phyloP scores from a whole-genome alignment of 2,113 vertebrate species.

The Solea solea region DNA sequence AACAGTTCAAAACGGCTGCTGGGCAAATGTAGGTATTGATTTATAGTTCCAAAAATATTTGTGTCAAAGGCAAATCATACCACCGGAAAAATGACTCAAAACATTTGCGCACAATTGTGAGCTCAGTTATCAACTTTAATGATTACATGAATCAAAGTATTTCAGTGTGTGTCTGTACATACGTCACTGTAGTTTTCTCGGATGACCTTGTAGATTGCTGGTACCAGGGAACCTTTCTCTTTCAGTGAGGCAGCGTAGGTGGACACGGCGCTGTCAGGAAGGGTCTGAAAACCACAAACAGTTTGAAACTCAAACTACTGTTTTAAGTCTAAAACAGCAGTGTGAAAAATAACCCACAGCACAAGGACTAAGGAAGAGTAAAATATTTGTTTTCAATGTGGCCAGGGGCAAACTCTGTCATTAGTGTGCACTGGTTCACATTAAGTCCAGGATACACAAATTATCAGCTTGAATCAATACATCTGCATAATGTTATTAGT shows the following conservation, averaged over 20 bases:
- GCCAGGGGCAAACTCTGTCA: no score
- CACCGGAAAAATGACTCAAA: not conserved
- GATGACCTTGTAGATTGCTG: slow-evolving; percentile 97
- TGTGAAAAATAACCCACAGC: slow-evolving; percentile 16
- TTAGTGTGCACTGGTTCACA: no score
- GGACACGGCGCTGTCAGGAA: slow-evolving; percentile 92
- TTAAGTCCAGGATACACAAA: no score
- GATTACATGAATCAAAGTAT: not conserved
- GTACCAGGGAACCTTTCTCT: slow-evolving; percentile 90
- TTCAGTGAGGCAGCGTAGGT: slow-evolving; percentile 91
- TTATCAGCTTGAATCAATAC: no score
- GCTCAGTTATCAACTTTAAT: not conserved
- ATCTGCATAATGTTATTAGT: no score
- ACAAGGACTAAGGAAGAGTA: no score
- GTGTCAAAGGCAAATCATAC: not conserved
- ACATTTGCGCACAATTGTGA: not conserved
- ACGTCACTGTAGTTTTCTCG: slow-evolving; percentile 97
- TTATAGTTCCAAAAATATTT: no score
- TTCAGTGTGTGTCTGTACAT: slow-evolving; percentile 52
- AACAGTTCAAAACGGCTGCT: no score
- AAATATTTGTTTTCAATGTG: no score
- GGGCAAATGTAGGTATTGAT: no score
- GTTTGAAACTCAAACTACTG: not conserved
- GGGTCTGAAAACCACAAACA: slow-evolving; percentile 82
- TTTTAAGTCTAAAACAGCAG: not conserved